Evolutionary conservation across 1,140 invertebrate genomes (phyloP), one percentile per base, ranked within the genome.

Genomic region (Cydia splendana): DNA sequence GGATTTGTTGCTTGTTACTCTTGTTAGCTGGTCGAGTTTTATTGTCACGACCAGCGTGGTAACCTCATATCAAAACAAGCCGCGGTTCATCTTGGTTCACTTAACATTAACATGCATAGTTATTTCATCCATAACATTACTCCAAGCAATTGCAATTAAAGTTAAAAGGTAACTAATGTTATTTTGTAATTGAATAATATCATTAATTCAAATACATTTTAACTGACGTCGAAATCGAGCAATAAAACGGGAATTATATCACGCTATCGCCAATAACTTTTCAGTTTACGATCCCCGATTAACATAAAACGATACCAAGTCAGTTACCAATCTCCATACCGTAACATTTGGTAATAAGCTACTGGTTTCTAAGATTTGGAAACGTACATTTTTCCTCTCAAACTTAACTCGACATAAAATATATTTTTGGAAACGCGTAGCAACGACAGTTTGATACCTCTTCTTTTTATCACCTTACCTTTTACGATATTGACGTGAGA

Each of bases 181-280:
- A 42, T 71, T 10, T 38, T 71, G 45, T 42, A 71, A 71, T 45
- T 71, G 67, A 45, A 71, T 71, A 45, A 45, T 38, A 71, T 42
- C 67, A 45, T 71, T 71, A 42, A 71, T 71, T 71, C 20, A 45
- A 24, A 71, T 42, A 45, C 67, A 18, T 38, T 18, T 34, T 18
- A 38, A 42, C 15, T 71, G 7, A 42, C 24, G 4, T 34, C 30
- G 67, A 15, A 7, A 15, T 38, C 38, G 67, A 38, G 30, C 30
- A 71, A 71, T 71, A 42, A 71, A 71, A 71, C 67, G 67, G 67
- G 67, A 71, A 71, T 71, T 71, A 71, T 71, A 24, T 20, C 34
- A 71, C 15, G 34, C 9, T 18, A 71, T 34, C 38, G 45, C 38
- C 67, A 71, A 71, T 71, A 71, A 71, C 38, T 71, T 71, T 71